phyloP scores from a whole-genome alignment of 1,140 invertebrate species.

The Drosophila pruinosa region DNA sequence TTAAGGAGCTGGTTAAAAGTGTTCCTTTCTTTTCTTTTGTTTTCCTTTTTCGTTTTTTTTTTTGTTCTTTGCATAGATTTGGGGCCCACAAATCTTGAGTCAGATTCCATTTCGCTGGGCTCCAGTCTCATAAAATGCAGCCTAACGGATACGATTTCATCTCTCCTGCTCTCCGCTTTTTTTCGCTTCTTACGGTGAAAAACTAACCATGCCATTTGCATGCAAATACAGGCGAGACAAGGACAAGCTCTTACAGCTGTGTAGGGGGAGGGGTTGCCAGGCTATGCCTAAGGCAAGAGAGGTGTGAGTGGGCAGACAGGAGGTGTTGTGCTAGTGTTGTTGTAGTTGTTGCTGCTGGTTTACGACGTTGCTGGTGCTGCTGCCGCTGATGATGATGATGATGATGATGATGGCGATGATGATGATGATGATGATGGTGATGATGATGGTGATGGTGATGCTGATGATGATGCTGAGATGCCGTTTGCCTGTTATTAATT shows the following conservation, averaged over 20 bases:
- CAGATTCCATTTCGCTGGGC: conserved; percentile 12
- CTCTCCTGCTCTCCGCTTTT: neutral
- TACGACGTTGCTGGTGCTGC: neutral
- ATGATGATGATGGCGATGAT: neutral
- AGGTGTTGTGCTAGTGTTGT: conserved; percentile 2
- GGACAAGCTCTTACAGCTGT: conserved; percentile 30
- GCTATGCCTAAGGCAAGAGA: too few species aligned
- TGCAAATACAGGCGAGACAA: conserved; percentile 38
- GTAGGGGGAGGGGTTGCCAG: neutral
- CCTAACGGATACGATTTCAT: conserved; percentile 11
- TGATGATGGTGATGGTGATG: conserved; percentile 21
- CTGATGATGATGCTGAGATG: conserved; percentile 31
- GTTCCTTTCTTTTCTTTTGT: neutral
- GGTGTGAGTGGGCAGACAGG: too few species aligned
- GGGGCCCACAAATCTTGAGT: conserved; percentile 21
- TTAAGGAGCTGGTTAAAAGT: neutral
- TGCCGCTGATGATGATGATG: neutral
- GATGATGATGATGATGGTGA: neutral
- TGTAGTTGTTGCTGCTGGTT: neutral
- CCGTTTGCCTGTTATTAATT: conserved; percentile 61
- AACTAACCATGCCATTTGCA: conserved; percentile 45
- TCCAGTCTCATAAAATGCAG: conserved; percentile 34
- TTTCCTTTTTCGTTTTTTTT: neutral
- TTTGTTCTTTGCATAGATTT: conserved; percentile 21
- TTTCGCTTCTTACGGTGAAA: conserved; percentile 1